Percentiles rank a stretch among this genome's conserved stretches.
Conservation (phyloP, 1,140 invertebrate genomes). For the Rhizoglyphus robini region DNA sequence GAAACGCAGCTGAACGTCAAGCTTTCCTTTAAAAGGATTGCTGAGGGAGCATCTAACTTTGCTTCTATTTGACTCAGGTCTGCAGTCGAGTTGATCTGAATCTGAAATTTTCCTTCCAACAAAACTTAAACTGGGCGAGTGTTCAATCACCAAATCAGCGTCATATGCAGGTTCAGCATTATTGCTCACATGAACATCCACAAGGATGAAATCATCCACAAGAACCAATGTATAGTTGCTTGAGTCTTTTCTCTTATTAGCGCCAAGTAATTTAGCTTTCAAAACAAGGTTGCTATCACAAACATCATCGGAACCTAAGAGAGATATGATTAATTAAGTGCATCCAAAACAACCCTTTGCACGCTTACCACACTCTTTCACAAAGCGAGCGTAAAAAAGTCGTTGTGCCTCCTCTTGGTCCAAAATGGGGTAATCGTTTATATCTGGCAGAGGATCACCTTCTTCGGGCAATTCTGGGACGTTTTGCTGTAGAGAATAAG, state of each 20-base stretch:
- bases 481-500: constrained; percentile 60
- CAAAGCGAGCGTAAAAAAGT: constrained; percentile 67
- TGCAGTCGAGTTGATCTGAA: constrained; percentile 27
- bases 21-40: constrained; percentile 59
- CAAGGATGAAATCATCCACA: constrained; percentile 57
- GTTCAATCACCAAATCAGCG: constrained; percentile 60
- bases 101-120: constrained; percentile 41
- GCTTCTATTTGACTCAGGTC: constrained; percentile 50
- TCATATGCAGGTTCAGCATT: constrained; percentile 78
- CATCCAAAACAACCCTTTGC: constrained; percentile 21
- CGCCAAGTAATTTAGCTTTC: constrained; percentile 40
- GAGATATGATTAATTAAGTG: not conserved
- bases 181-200: constrained; percentile 62
- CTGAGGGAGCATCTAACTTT: constrained; percentile 64
- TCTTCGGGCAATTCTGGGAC: constrained; percentile 37
- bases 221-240: constrained; percentile 32
- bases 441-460: constrained; percentile 47
- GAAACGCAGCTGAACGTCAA: constrained; percentile 47
- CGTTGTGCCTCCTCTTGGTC: constrained; percentile 70
- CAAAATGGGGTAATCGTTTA: constrained; percentile 67
- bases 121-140: constrained; percentile 62
- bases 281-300: constrained; percentile 73
- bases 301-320: constrained; percentile 58
- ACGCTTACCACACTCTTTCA: constrained; percentile 92
- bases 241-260: not conserved